A percentile compares a stretch with the other conserved stretches of the same genome.
These are phyloP conservation scores for Cuniculus paca DNA, from an alignment of 2,797 vertebrate species.

Conservation along the genomic window DNA sequence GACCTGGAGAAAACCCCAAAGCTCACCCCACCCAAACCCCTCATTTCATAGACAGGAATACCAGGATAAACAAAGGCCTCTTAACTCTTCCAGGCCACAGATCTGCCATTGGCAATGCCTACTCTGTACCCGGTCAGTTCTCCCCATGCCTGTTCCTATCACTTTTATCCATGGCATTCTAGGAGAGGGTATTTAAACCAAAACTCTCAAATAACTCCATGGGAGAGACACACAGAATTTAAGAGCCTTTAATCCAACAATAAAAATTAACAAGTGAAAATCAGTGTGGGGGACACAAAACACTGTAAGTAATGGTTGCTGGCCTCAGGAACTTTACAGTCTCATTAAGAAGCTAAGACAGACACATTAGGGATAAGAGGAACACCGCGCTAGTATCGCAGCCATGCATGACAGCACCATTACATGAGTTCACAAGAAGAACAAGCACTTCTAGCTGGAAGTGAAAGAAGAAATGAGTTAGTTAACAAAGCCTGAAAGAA, in stretches of 20 bases:
- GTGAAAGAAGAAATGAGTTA: neutral
- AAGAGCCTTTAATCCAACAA: slow-evolving; percentile 52
- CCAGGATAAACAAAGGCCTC: neutral
- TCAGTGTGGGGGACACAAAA: neutral
- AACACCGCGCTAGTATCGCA: neutral
- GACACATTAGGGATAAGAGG: neutral
- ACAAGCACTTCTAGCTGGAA: neutral
- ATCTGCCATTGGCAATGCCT: neutral
- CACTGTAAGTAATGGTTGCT: neutral
- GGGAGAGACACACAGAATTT: slow-evolving; percentile 19
- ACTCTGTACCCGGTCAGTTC: neutral
- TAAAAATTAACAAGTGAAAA: slow-evolving; percentile 62
- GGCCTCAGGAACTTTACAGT: neutral
- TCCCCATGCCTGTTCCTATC: neutral
- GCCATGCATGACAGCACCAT: neutral
- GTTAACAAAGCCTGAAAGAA: slow-evolving; percentile 35
- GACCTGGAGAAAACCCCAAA: neutral
- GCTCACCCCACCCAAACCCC: neutral
- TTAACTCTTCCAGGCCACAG: neutral
- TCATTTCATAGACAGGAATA: neutral
- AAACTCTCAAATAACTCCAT: slow-evolving; percentile 41
- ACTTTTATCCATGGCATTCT: neutral
- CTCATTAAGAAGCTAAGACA: slow-evolving; percentile 26
- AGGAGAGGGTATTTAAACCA: slow-evolving; percentile 9
- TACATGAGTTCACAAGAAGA: neutral